Evolutionary conservation across 2,888 invertebrate genomes (phyloP), one percentile per base, ranked within the genome.

Genomic region (Lasioglossum figueresi): DNA sequence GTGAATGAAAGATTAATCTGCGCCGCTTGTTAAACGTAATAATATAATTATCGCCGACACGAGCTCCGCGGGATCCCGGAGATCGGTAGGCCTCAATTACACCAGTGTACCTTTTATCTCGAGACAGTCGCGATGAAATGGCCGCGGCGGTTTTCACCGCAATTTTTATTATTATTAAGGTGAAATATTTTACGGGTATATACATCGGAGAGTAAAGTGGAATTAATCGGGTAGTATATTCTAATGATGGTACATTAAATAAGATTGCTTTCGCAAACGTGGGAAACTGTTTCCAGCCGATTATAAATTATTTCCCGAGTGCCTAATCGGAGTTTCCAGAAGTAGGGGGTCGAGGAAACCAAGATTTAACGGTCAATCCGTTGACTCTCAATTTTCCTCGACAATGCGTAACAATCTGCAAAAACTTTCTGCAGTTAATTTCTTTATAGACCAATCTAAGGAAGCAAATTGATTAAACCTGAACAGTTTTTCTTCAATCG

Each of bases 11-110:
- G 72, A 84, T 79, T 81, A 79, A 83, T 85, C 45, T 23, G 59
- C 23, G 76, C 78, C 63, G 83, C 86, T 82, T 83, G 85, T 82
- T 84, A 86, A 82, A 78, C 71, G 70, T 75, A 78, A 82, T 84
- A 78, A 82, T 84, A 75, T 75, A 82, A 84, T 81, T 82, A 84
- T 70, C 74, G 77, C 19, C 23, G 56, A 23, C 56, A 31, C 52
- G 23, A 23, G 71, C 37, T 19, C 31, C 31, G 8, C 59, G 48
- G 48, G 34, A 80, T 72, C 40, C 59, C n/a, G 10, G 8, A 23
- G 76, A 83, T 80, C 63, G 76, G 66, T 34, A 76, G 52, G 43
- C 75, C 37, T 77, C 72, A 76, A 83, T 83, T 81, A 83, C 19
- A n/a, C 70, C n/a, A 31, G 12, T 5, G 12, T 70, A 23, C n/a